A percentile compares a stretch with the other conserved stretches of the same genome.
phyloP scores from a whole-genome alignment of 2,113 vertebrate genomes.

The Athene cunicularia region DNA sequence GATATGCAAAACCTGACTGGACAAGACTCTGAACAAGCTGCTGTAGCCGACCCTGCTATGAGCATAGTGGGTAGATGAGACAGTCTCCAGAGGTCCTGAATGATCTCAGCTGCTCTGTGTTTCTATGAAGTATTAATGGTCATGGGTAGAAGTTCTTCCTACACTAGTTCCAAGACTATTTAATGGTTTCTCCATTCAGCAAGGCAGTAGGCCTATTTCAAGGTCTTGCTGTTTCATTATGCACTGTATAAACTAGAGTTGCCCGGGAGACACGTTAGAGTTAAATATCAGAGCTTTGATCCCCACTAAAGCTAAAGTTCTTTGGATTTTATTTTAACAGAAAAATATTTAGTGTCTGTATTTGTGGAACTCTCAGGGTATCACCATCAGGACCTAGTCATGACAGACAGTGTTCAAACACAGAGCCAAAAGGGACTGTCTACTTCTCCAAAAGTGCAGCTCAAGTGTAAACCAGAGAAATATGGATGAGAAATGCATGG shows the following conservation, averaged over 20 bases:
- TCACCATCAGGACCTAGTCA: background rate
- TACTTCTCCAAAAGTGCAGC: background rate
- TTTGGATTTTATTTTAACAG: background rate
- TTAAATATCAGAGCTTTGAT: background rate
- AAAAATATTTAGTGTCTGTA: background rate
- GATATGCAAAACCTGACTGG: background rate
- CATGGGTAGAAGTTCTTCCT: background rate
- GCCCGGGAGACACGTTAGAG: background rate
- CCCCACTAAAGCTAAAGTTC: background rate
- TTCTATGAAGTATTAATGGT: background rate
- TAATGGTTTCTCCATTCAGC: background rate
- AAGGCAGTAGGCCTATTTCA: background rate
- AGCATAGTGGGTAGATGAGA: background rate
- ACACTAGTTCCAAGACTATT: background rate
- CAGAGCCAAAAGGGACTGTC: background rate
- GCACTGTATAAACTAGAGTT: background rate
- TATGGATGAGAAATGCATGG: background rate
- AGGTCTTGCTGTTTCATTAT: background rate
- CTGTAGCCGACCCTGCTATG: background rate
- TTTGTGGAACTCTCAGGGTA: background rate
- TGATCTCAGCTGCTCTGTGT: background rate
- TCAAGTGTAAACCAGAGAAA: background rate
- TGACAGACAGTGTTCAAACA: background rate
- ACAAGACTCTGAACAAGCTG: background rate
- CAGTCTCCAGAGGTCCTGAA: background rate